Base-by-base conservation (phyloP, 2,113 vertebrate genomes). In the Zapornia atra region DNA sequence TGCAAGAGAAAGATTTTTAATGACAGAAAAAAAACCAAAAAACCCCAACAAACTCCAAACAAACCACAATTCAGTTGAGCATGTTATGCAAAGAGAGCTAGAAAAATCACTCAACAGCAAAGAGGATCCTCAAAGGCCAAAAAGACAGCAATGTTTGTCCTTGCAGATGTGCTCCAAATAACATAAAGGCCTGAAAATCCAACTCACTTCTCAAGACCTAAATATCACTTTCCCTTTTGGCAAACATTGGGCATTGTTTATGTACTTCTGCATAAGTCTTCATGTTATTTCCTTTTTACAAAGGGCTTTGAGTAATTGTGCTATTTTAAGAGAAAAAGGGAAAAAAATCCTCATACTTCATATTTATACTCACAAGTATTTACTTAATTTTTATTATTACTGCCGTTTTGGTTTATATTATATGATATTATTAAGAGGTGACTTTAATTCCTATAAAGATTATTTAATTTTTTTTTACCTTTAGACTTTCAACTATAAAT, bases 51-150 rank as follows among this genome's bases (percentile, higher is more conserved):
- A 65, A n/a, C n/a, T 26, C 34, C 48, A 80, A 93, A 68, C 31
- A 69, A 96, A 70, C 46, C 73, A 59, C 63, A 95, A 92, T 91
- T 70, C 50, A 77, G 22, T 92, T 92, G 91, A 90, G 17, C 15
- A 59, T 46, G 53, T 38, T 66, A 33, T 18, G 5, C 26, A 77
- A 42, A 70, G 33, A 77, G 44, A 79, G 21, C 7, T 44, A 87
- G 61, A 84, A 92, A 90, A 53, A 90, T 50, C 38, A 36, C 16
- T 54, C 71, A 69, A 82, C 10, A 86, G 50, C n/a, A 71, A 83
- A 81, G 42, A 84, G 5, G 46, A 34, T 51, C 12, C 34, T 71
- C 72, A 81, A 66, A 75, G 28, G 31, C 61, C 36, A 80, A 65
- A 65, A 87, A 36, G 29, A 93, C 36, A 53, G 15, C 3, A 2